Evolutionary conservation across 2,113 vertebrate genomes (phyloP), one percentile per base, ranked within the genome.

Genomic region (Prunella himalayana): DNA sequence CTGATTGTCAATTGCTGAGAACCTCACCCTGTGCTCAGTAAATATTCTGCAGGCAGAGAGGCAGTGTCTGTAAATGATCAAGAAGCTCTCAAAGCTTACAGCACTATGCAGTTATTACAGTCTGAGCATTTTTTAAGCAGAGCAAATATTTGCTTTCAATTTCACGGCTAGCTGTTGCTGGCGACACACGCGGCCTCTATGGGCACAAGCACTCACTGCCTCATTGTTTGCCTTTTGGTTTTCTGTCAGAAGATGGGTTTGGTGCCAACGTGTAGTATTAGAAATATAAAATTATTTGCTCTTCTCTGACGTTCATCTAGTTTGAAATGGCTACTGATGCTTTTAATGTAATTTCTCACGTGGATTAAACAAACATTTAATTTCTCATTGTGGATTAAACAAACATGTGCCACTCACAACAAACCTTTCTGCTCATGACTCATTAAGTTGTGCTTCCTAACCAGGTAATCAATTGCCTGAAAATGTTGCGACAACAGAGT

Each of bases 91-190:
- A 0, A 81, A 83, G 47, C 64, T 92, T 83, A 77, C 79, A 90
- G 60, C 75, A 51, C 37, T 71, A 7, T 27, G 31, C 56, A 83
- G 42, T 96, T 97, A 94, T 90, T 88, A 83, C 47, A 49, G n/a
- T 75, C 72, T 73, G 80, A 96, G n/a, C 41, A 41, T 75, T 96
- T 96, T 94, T 96, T 81, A 92, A 94, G 69, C 68, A 49, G 64
- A 57, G 86, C 93, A 97, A 96, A 97, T 96, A 96, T 96, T 97
- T 95, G 86, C 88, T 68, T 80, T 96, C 82, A 88, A 88, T 93
- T 95, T 96, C 82, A 96, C 0, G 6, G 60, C 60, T 94, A 65
- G 68, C 71, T 78, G 86, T 90, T 90, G 68, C 92, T 2, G 7
- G 54, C 0, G 2, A 82, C 4, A 3, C 64, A 51, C 0, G 0